Evolutionary conservation across 2,797 vertebrate genomes (phyloP).

Genomic region (Cynodonichthys magdalenae): DNA sequence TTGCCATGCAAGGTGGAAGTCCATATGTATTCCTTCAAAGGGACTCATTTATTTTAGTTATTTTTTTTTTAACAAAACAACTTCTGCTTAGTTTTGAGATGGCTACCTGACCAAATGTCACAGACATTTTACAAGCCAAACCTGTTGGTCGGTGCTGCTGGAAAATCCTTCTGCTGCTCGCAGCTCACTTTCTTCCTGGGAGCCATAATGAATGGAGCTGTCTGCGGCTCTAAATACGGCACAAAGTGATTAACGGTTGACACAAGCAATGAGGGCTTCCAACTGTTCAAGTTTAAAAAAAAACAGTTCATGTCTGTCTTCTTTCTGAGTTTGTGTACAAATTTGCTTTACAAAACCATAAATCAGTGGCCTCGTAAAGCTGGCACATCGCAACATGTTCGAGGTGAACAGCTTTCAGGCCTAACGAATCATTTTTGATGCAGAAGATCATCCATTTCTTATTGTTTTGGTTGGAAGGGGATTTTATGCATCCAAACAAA

Average conservation of each 20-base stretch:
- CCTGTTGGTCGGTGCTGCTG: slow-evolving; percentile 29
- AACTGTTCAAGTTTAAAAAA: slow-evolving; percentile 25
- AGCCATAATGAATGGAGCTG: slow-evolving; percentile 47
- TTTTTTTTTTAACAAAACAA: too few relatives aligned
- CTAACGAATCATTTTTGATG: slow-evolving; percentile 25
- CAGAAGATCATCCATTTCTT: slow-evolving; percentile 32
- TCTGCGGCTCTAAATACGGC: slow-evolving; percentile 55
- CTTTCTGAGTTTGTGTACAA: slow-evolving; percentile 31
- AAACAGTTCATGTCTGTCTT: slow-evolving; percentile 21
- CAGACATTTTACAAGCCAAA: slow-evolving; percentile 57
- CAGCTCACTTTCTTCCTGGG: slow-evolving; percentile 34
- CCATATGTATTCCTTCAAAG: too few relatives aligned
- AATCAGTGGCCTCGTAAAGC: slow-evolving; percentile 19
- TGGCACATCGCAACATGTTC: slow-evolving; percentile 1
- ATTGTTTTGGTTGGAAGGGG: slow-evolving; percentile 28
- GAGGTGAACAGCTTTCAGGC: slow-evolving; percentile 22
- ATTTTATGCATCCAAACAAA: slow-evolving; percentile 41
- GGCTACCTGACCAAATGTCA: slow-evolving; percentile 75
- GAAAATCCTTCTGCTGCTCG: slow-evolving; percentile 36
- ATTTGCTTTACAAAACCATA: slow-evolving; percentile 33
- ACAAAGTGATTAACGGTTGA: slow-evolving; percentile 48
- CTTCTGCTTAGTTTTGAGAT: slow-evolving; percentile 41
- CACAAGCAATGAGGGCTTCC: slow-evolving; percentile 22
- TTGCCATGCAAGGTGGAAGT: too few relatives aligned
- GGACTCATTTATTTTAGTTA: too few relatives aligned